Evolutionary conservation across 2,888 invertebrate genomes (phyloP).

Genomic region (Proisotoma minuta): DNA sequence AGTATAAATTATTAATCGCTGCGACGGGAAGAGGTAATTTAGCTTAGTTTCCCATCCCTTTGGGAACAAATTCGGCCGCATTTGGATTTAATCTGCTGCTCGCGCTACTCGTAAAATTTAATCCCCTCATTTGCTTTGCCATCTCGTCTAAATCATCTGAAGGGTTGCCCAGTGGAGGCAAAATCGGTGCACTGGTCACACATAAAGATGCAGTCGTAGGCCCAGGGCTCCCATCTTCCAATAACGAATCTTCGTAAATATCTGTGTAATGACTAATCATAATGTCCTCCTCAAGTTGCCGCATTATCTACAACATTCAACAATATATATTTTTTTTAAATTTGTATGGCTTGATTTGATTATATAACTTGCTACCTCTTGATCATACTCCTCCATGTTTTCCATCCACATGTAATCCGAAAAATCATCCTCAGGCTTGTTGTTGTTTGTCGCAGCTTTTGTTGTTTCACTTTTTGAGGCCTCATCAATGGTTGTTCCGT

Average conservation of each 20-base stretch:
- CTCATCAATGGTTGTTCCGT: not conserved
- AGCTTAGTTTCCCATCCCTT: conserved; percentile 25
- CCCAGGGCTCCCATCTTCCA: conserved; percentile 48
- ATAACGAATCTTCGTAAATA: conserved; percentile 61
- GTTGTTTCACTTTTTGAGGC: not conserved
- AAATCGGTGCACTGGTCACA: conserved; percentile 28
- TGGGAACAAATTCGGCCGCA: conserved; percentile 78
- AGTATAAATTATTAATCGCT: too few species aligned
- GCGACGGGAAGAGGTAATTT: too few species aligned
- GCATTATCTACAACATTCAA: conserved; percentile 62
- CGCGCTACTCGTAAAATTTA: conserved; percentile 11
- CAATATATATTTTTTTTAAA: conserved; percentile 10
- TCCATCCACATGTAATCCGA: conserved; percentile 94
- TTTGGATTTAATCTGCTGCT: conserved; percentile 76
- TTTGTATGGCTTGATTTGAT: too few species aligned
- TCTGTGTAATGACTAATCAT: conserved; percentile 79
- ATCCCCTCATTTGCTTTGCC: conserved; percentile 37
- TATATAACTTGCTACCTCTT: conserved; percentile 62
- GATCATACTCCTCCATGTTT: conserved; percentile 86
- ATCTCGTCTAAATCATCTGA: conserved; percentile 22
- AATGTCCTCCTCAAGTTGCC: conserved; percentile 79
- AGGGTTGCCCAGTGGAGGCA: conserved; percentile 22
- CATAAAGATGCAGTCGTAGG: conserved; percentile 35
- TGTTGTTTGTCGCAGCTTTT: not conserved
- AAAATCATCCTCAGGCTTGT: conserved; percentile 61